These are phyloP conservation scores for Metellina segmentata DNA, from an alignment of 2,888 invertebrate species.

Conservation along the genomic window DNA sequence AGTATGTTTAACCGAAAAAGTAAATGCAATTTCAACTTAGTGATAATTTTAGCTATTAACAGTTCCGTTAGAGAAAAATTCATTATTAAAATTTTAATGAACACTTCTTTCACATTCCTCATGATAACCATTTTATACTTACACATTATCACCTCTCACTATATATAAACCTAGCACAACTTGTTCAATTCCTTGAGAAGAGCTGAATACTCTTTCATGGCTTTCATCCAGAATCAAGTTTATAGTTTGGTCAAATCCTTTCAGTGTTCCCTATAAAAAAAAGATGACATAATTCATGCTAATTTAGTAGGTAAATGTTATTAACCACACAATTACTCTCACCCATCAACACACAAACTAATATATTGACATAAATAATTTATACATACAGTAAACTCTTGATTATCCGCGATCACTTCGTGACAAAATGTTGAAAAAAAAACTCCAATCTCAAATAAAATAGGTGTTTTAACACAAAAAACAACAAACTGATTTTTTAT, in stretches of 20 bases:
- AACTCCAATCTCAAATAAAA: no score
- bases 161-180: conserved; percentile 98
- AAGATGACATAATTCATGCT: not conserved
- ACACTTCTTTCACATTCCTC: not conserved
- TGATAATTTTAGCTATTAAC: not conserved
- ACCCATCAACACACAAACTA: no score
- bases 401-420: no score
- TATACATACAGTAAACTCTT: no score
- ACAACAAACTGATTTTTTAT: no score
- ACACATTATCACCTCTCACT: conserved; percentile 98
- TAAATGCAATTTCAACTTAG: not conserved
- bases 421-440: no score
- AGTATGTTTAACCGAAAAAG: not conserved
- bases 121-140: conserved; percentile 81
- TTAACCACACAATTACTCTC: no score
- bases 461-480: no score
- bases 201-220: conserved; percentile 98
- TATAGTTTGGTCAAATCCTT: conserved; percentile 99
- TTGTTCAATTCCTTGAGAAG: conserved; percentile 94
- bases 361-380: no score
- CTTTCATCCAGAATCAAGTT: conserved; percentile 98
- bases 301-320: no score
- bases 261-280: conserved; percentile 90
- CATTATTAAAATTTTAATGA: not conserved
- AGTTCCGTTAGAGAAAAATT: not conserved